phyloP scores from a whole-genome alignment of 2,113 vertebrate species.

The Rhagologus leucostigma region DNA sequence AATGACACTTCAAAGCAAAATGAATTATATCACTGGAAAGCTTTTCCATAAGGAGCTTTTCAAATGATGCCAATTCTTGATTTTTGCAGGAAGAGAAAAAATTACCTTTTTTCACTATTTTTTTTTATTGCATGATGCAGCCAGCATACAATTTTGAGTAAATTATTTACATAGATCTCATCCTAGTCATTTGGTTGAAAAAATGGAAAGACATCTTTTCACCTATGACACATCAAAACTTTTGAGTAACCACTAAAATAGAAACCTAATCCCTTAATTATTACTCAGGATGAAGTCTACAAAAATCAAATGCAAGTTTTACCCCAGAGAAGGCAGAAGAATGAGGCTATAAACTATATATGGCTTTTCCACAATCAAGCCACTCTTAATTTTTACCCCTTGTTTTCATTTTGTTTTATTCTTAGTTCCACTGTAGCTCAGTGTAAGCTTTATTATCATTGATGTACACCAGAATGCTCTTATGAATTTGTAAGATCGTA shows the following conservation, averaged over 20 bases:
- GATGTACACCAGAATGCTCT: background rate
- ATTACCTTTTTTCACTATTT: background rate
- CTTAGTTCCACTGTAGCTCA: background rate
- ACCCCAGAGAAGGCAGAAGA: background rate
- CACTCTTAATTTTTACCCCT: background rate
- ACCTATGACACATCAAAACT: background rate
- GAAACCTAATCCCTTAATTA: background rate
- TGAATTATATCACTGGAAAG: slow-evolving; percentile 17
- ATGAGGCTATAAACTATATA: background rate
- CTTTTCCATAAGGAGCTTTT: slow-evolving; percentile 24
- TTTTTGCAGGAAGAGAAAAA: slow-evolving; percentile 1
- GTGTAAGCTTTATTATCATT: background rate
- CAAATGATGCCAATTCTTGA: slow-evolving; percentile 19
- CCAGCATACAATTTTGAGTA: background rate
- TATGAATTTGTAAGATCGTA: background rate
- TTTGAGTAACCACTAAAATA: background rate
- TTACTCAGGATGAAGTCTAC: background rate
- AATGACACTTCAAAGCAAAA: slow-evolving; percentile 44
- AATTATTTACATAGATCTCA: background rate
- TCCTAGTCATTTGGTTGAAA: background rate
- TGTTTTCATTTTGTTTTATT: background rate
- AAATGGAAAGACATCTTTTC: background rate
- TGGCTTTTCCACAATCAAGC: background rate
- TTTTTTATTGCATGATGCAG: background rate
- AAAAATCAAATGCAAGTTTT: background rate